Evolutionary conservation across 2,888 invertebrate species (phyloP).

Genomic region (Nycteola revayana): DNA sequence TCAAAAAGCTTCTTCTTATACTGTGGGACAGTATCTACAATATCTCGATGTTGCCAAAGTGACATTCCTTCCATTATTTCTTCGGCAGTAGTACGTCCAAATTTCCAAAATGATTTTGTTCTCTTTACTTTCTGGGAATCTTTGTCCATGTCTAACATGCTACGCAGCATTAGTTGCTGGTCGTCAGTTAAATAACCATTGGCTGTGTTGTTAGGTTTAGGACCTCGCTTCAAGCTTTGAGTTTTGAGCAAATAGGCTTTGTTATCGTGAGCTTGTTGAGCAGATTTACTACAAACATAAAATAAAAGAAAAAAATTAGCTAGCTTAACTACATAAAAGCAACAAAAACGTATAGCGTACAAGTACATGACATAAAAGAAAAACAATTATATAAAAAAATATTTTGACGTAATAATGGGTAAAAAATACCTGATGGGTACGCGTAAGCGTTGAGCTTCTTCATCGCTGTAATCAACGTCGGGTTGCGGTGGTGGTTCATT

Average conservation of each 20-base stretch:
- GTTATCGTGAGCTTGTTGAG: slow-evolving; percentile 58
- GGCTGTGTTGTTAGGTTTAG: slow-evolving; percentile 52
- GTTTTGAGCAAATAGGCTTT: slow-evolving; percentile 74
- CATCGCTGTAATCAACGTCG: slow-evolving; percentile 95
- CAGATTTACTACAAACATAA: slow-evolving; percentile 70
- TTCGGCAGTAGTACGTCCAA: slow-evolving; percentile 86
- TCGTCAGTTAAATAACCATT: slow-evolving; percentile 81
- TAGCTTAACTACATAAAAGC: slow-evolving; percentile 46
- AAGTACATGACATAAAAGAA: too few relatives aligned
- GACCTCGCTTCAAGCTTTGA: slow-evolving; percentile 72
- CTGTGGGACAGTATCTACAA: slow-evolving; percentile 86
- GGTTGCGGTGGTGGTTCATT: slow-evolving; percentile 94
- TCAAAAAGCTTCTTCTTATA: slow-evolving; percentile 75
- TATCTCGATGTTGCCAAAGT: slow-evolving; percentile 91
- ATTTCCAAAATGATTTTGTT: slow-evolving; percentile 93
- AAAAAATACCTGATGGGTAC: slow-evolving; percentile 85
- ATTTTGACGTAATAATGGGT: too few relatives aligned
- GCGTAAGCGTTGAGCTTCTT: slow-evolving; percentile 86
- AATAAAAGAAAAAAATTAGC: slow-evolving; percentile 47
- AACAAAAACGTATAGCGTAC: slow-evolving; percentile 42
- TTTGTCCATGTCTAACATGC: slow-evolving; percentile 79
- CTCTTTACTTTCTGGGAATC: slow-evolving; percentile 87
- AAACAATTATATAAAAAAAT: background rate
- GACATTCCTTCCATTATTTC: slow-evolving; percentile 94
- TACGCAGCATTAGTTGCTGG: slow-evolving; percentile 75